Evolutionary conservation across 2,113 vertebrate genomes (phyloP), one percentile per base, ranked within the genome.

Genomic region (Mus spicilegus): DNA sequence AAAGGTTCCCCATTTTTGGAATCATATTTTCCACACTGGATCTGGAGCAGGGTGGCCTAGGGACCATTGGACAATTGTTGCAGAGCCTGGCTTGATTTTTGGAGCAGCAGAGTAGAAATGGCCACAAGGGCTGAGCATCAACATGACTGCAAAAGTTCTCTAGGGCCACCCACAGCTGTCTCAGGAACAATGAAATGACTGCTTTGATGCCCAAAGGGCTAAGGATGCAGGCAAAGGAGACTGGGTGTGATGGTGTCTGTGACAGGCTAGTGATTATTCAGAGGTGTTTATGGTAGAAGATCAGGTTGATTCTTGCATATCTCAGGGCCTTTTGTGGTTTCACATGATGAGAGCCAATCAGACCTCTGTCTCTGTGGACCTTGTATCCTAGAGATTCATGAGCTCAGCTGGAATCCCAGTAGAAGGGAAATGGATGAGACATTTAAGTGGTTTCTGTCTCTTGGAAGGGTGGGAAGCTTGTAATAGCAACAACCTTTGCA

Each of bases 61-160:
- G n/a, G 10, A 7, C 39, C 16, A 14, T 12, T 65, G 54, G n/a
- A 46, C n/a, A 39, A n/a, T 10, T 70, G 30, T 5, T 39, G 13
- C 22, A 28, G 20, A 42, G 49, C 17, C 36, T 86, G 56, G 58
- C 19, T 67, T 49, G 80, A 58, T 49, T 7, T 1, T 1, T 3
- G 36, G 33, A 75, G 8, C 0, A 14, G 30, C 20, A 22, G 65
- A 89, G 30, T 49, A 51, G 10, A 54, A 42, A 54, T 63, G 42
- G 39, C 0, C 36, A 7, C 30, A 12, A 56, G 13, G n/a, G 2
- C 16, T 0, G 28, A 51, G 19, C 2, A 7, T 33, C 46, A 77
- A 58, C 10, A 19, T 3, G 9, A 77, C 16, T 26, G 11, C 33
- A 14, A 4, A 30, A 20, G n/a, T 46, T 56, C n/a, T 49, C 28